Evolutionary conservation across 2,888 invertebrate genomes (phyloP).

Genomic region (Bugula neritina): DNA sequence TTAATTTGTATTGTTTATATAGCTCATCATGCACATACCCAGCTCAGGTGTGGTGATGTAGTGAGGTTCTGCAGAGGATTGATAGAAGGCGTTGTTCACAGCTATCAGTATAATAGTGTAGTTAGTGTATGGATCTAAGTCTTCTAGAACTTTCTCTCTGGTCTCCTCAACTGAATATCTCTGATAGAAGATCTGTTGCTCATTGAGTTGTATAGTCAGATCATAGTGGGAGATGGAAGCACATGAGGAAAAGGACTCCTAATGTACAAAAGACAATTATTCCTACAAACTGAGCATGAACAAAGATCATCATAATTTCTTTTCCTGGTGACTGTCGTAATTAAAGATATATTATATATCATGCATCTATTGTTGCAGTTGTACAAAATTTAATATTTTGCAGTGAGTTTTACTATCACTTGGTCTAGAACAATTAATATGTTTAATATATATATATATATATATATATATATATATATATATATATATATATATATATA

Average conservation of each 20-base stretch:
- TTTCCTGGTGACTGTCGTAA: no score
- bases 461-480: no score
- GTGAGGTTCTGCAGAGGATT: neutral
- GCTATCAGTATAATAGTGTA: neutral
- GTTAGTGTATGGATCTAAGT: neutral
- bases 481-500: no score
- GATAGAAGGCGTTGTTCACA: neutral
- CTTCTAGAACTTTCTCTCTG: neutral
- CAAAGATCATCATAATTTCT: neutral
- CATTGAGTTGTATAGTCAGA: neutral
- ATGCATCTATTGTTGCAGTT: no score
- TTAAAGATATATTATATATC: no score
- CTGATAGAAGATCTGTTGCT: neutral
- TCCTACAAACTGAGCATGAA: neutral
- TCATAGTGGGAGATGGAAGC: neutral
- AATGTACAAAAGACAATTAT: neutral
- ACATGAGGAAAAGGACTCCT: neutral
- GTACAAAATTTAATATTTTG: no score
- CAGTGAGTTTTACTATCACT: no score
- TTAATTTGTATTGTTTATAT: no score
- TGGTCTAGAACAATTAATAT: no score
- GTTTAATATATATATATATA: no score
- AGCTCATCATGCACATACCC: no score
- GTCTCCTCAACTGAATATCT: neutral
- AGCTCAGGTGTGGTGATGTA: neutral